Evolutionary conservation across 2,888 invertebrate genomes (phyloP).

Genomic region (Sthenelais limicola): DNA sequence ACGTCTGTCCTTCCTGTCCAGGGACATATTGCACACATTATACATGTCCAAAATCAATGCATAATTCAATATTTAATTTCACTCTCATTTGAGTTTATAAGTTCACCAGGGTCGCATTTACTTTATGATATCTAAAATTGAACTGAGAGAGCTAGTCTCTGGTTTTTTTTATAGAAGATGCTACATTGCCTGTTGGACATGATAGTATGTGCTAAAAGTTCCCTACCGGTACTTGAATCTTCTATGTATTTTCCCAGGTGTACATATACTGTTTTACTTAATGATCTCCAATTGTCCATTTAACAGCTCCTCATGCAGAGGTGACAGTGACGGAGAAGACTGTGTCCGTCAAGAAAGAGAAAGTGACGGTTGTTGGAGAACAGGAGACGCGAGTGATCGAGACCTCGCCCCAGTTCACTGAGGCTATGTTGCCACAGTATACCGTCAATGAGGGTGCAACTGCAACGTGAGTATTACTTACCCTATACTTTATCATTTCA

Average conservation of each 20-base stretch:
- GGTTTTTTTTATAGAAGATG: too few species aligned
- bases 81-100: too few species aligned
- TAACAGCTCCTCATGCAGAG: constrained; percentile 54
- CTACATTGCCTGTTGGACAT: too few species aligned
- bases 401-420: constrained; percentile 65
- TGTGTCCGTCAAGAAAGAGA: constrained; percentile 59
- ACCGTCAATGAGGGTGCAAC: constrained; percentile 65
- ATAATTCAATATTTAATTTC: too few species aligned
- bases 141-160: too few species aligned
- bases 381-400: constrained; percentile 57
- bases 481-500: not conserved
- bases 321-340: constrained; percentile 58
- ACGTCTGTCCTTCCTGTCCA: too few species aligned
- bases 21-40: too few species aligned
- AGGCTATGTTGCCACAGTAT: constrained; percentile 78
- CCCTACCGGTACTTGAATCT: too few species aligned
- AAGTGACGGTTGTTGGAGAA: constrained; percentile 55
- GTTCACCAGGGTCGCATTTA: too few species aligned
- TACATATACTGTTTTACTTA: not conserved
- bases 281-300: not conserved
- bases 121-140: too few species aligned
- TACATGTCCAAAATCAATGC: too few species aligned
- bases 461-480: constrained; percentile 59
- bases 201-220: too few species aligned
- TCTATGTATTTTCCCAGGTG: not conserved